Percentiles rank a stretch among this genome's conserved stretches.
Evolutionary conservation across 2,797 vertebrate species (phyloP).

Genomic region (Cephalopachus bancanus): DNA sequence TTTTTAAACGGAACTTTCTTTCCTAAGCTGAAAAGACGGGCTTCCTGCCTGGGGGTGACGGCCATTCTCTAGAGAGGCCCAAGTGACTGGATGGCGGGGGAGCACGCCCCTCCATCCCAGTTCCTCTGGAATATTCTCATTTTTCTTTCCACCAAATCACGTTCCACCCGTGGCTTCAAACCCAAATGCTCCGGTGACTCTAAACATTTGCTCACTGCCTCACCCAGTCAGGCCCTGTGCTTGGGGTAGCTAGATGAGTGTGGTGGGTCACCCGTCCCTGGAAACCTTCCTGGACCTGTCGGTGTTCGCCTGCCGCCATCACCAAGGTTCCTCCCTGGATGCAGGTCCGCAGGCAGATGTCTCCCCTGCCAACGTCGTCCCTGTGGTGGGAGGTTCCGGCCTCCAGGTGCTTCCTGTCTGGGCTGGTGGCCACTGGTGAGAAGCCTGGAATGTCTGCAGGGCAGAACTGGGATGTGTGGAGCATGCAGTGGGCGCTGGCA

Average conservation of each 20-base stretch:
- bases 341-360: background rate
- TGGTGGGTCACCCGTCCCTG: background rate
- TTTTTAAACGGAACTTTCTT: background rate
- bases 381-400: background rate
- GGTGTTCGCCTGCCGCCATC: background rate
- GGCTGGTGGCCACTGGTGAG: background rate
- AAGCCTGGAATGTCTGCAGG: fast-evolving
- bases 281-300: background rate
- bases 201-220: background rate
- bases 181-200: background rate
- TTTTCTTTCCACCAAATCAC: background rate
- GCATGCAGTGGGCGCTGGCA: fast-evolving
- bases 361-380: fast-evolving
- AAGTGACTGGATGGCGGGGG: background rate
- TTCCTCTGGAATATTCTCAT: background rate
- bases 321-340: background rate
- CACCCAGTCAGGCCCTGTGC: background rate
- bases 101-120: fast-evolving
- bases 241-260: background rate
- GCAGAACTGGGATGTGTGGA: background rate
- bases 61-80: background rate
- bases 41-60: background rate
- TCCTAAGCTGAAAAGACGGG: background rate
- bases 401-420: background rate
- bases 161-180: background rate